Evolutionary conservation across 2,113 vertebrate genomes (phyloP), one percentile per base, ranked within the genome.

Genomic region (Triplophysa dalaica): DNA sequence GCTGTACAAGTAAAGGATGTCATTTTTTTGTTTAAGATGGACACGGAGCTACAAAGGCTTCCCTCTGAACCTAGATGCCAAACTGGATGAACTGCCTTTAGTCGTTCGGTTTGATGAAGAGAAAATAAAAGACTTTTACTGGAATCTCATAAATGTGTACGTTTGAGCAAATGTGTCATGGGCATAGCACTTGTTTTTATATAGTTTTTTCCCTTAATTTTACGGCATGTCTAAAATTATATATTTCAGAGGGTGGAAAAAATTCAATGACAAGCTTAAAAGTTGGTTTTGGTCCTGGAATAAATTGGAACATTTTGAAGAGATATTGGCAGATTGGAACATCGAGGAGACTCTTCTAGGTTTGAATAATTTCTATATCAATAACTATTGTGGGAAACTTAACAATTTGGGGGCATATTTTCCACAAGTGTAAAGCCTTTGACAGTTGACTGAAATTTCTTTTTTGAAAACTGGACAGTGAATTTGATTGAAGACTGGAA

Each of bases 331-430:
- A 86, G 95, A 93, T 90, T 48, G 3, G 3, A 0, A 13, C 3
- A 98, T 99, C 90, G 96, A 95, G 89, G 99, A 99, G 90, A 98
- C 97, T 45, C 97, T 98, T 82, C 98, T 96, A 77, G 97, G 97
- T 98, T 61, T 11, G 21, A 50, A 6, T n/a, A 8, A 16, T 13
- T 29, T 75, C 17, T 60, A 4, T 29, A 0, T 29, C 29, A 29
- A 29, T 4, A 4, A 0, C 4, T 29, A 29, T 69, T 10, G 45
- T 48, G 9, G 45, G 45, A 48, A 48, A 24, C 24, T 24, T 24
- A 24, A 48, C 45, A 13, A 48, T 12, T 11, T 45, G 19, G 52
- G 8, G 38, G 7, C 7, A 13, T 10, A 0, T 0, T 48, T 48
- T 48, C 13, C 45, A 48, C 45, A 48, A 3, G 13, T 48, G 45